Conservation (phyloP, 1,140 invertebrate genomes). For the Subanguina moxae region DNA sequence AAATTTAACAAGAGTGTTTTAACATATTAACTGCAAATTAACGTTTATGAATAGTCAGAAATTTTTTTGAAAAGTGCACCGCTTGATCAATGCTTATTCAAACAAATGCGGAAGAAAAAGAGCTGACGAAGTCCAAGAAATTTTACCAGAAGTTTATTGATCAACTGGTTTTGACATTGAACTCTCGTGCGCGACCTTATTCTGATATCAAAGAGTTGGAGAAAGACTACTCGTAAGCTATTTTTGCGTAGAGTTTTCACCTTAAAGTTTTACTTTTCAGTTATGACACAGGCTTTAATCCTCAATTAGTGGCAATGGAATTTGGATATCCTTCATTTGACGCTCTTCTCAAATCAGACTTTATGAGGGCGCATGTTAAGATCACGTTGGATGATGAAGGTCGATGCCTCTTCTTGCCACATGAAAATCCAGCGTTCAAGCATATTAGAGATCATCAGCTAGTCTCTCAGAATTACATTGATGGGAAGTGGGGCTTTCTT, state of each 20-base stretch:
- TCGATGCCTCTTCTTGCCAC: neutral
- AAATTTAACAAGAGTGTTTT: no score
- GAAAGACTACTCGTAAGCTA: conserved; percentile 4
- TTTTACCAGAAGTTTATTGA: neutral
- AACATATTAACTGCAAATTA: no score
- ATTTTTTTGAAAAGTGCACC: no score
- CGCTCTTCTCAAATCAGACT: neutral
- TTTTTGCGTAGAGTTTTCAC: neutral
- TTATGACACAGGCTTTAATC: neutral
- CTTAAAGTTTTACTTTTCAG: neutral
- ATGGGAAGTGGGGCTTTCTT: neutral
- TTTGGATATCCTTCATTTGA: conserved; percentile 3
- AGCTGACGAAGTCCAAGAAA: neutral
- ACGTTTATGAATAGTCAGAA: no score
- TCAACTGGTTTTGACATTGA: conserved; percentile 4
- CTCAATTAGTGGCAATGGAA: conserved; percentile 3
- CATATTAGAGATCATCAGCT: conserved; percentile 1
- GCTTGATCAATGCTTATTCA: no score
- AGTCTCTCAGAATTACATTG: neutral
- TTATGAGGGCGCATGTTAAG: neutral
- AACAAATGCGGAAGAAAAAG: neutral
- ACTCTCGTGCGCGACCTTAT: conserved; percentile 3
- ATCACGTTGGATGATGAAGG: neutral
- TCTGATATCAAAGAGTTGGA: conserved; percentile 5
- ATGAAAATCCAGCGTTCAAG: neutral